Evolutionary conservation across 2,888 invertebrate genomes (phyloP).

Genomic region (Apamea sordens): DNA sequence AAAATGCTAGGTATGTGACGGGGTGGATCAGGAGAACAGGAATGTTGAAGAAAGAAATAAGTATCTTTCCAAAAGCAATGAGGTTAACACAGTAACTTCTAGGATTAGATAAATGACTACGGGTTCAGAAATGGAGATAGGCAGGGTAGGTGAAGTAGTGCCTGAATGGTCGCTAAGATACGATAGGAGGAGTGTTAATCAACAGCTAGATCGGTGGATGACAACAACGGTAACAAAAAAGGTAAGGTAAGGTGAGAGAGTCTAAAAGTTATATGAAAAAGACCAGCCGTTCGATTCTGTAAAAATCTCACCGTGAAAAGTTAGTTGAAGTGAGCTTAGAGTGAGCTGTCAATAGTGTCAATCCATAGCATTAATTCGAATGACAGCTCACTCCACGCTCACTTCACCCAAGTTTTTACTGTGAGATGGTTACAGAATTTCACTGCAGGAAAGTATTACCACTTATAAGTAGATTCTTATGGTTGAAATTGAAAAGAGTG

Average conservation of each 20-base stretch:
- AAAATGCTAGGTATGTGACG: background rate
- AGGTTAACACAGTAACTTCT: background rate
- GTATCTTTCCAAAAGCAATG: background rate
- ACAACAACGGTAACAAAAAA: background rate
- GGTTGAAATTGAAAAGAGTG: constrained; percentile 1
- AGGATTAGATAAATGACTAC: background rate
- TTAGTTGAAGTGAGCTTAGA: no score
- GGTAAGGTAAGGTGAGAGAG: background rate
- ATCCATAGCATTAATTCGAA: no score
- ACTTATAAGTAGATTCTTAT: background rate
- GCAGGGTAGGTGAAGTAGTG: no score
- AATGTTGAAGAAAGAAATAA: background rate
- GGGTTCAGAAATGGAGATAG: background rate
- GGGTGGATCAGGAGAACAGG: background rate
- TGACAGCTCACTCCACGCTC: no score
- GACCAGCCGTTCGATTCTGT: no score
- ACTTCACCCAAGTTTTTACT: no score
- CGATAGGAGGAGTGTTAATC: background rate
- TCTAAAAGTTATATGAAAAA: background rate
- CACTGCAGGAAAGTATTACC: background rate
- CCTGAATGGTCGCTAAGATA: background rate
- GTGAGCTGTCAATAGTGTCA: no score
- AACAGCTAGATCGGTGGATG: background rate
- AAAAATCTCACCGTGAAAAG: no score
- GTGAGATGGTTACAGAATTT: no score